Evolutionary conservation across 2,113 vertebrate genomes (phyloP).

Genomic region (Microcebus murinus): DNA sequence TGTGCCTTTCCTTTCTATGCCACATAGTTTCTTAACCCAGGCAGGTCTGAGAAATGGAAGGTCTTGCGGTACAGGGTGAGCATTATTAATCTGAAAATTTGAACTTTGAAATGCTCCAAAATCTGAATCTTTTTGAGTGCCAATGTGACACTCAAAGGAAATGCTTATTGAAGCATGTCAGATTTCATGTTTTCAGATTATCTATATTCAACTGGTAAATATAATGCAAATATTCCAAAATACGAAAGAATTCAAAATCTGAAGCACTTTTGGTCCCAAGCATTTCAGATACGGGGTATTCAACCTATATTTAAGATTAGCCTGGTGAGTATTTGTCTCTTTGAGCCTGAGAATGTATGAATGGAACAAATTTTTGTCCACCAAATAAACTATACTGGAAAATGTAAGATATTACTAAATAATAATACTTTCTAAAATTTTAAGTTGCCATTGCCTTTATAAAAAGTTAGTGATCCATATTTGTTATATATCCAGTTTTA

Average conservation of each 20-base stretch:
- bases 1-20: neutral
- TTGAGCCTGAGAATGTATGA: neutral
- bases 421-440: slow-evolving; percentile 21
- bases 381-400: neutral
- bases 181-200: neutral
- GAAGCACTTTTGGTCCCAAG: neutral
- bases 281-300: neutral
- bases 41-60: neutral
- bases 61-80: neutral
- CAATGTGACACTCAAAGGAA: neutral
- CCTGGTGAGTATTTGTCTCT: neutral
- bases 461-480: neutral
- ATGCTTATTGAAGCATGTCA: neutral
- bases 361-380: slow-evolving; percentile 25
- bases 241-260: neutral
- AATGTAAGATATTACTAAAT: neutral
- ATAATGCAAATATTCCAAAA: neutral
- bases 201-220: neutral
- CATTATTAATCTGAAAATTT: neutral
- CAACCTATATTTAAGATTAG: neutral
- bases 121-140: neutral
- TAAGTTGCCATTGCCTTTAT: neutral
- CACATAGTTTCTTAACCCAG: neutral
- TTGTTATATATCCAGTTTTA: neutral
- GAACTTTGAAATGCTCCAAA: neutral